A percentile compares a stretch with the other conserved stretches of the same genome.
These are phyloP conservation scores for Platycnemis pennipes DNA, from an alignment of 2,888 invertebrate genomes.

Conservation along the genomic window DNA sequence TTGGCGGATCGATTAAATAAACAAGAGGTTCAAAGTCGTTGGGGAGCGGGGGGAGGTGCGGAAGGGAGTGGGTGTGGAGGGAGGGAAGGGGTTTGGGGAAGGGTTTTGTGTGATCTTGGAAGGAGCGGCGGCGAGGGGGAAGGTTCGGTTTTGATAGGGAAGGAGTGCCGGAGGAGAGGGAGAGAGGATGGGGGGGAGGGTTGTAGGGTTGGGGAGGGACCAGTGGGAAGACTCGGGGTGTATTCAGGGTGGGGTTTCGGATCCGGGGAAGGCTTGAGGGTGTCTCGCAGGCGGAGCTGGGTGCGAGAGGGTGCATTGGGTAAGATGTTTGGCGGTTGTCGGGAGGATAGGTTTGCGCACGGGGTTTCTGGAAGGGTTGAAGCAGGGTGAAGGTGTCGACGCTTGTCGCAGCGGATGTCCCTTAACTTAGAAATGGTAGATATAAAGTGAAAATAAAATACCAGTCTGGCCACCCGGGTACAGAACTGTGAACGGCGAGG, in stretches of 20 bases:
- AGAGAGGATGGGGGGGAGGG: neutral
- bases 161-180: neutral
- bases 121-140: neutral
- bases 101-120: neutral
- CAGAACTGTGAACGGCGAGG: neutral
- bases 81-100: neutral
- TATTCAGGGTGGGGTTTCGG: neutral
- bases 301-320: neutral
- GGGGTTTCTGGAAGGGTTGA: slow-evolving; percentile 14
- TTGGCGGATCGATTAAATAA: slow-evolving; percentile 67
- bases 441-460: too few species aligned
- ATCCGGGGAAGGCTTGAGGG: neutral
- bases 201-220: neutral
- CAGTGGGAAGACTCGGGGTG: neutral
- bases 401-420: neutral
- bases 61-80: neutral
- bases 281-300: neutral
- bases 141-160: neutral
- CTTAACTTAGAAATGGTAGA: neutral
- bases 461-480: too few species aligned
- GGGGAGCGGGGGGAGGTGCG: neutral
- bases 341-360: neutral
- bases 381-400: neutral
- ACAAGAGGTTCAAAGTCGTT: slow-evolving; percentile 65
- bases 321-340: neutral